Evolutionary conservation across 2,797 vertebrate genomes (phyloP).

Genomic region (Channa striata): DNA sequence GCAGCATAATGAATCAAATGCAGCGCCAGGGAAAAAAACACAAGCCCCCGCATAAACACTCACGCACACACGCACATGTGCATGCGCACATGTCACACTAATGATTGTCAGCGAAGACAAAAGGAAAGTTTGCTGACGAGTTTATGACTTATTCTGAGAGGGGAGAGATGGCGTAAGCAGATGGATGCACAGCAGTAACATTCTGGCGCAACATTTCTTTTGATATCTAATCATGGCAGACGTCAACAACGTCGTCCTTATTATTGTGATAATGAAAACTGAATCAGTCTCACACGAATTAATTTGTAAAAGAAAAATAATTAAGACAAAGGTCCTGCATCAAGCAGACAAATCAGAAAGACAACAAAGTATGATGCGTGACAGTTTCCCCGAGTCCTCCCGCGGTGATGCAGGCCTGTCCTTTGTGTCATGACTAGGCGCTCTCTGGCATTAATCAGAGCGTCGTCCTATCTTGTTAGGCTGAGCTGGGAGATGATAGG

Average conservation of each 20-base stretch:
- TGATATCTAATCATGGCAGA: conserved; percentile 66
- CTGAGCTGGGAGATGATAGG: conserved; percentile 79
- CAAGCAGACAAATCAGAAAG: conserved; percentile 67
- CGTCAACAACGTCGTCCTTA: conserved; percentile 59
- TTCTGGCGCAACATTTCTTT: not conserved
- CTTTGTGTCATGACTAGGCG: conserved; percentile 75
- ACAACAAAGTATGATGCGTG: conserved; percentile 60
- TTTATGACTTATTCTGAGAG: conserved; percentile 29
- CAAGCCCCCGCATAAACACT: conserved; percentile 33
- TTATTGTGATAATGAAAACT: conserved; percentile 68
- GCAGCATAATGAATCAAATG: conserved; percentile 53
- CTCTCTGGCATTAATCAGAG: conserved; percentile 77
- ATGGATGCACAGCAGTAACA: conserved; percentile 29
- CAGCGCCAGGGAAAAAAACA: conserved; percentile 29
- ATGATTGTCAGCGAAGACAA: conserved; percentile 29
- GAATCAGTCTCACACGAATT: conserved; percentile 74
- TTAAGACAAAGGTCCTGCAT: conserved; percentile 76
- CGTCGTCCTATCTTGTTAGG: conserved; percentile 77
- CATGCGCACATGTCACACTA: not conserved
- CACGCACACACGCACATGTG: not conserved
- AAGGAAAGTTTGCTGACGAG: conserved; percentile 48
- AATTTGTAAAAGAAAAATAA: conserved; percentile 75
- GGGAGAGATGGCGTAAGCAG: not conserved
- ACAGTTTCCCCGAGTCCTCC: conserved; percentile 59
- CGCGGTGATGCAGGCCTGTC: conserved; percentile 67